These are phyloP conservation scores for Carcinoscorpius rotundicauda DNA, from an alignment of 1,140 invertebrate genomes.

Conservation along the genomic window DNA sequence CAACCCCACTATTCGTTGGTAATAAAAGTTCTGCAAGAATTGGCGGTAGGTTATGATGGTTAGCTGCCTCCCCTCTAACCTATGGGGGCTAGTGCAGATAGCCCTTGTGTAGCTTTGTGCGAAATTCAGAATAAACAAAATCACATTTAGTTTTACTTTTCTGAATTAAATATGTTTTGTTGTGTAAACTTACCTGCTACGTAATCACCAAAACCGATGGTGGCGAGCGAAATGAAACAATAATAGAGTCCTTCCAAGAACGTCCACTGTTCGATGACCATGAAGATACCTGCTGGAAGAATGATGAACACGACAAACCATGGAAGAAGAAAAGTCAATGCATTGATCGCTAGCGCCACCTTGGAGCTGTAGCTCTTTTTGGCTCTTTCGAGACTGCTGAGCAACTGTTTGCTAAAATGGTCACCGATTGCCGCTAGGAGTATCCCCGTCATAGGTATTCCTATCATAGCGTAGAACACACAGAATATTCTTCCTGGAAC, in stretches of 20 bases:
- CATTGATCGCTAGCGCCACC: constrained; percentile 9
- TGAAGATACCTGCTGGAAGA: constrained; percentile 74
- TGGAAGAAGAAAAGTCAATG: constrained; percentile 44
- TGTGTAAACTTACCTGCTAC: constrained; percentile 53
- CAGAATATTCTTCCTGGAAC: constrained; percentile 72
- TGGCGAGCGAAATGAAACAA: constrained; percentile 80
- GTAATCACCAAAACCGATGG: constrained; percentile 87
- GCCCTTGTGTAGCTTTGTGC: too few relatives aligned
- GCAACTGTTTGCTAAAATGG: constrained; percentile 25
- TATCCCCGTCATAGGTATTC: constrained; percentile 56
- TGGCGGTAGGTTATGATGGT: too few relatives aligned
- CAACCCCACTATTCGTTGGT: too few relatives aligned
- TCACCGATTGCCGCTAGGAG: constrained; percentile 26
- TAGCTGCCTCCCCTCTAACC: too few relatives aligned
- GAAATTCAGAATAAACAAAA: too few relatives aligned
- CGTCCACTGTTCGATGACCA: constrained; percentile 73
- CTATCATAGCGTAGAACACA: constrained; percentile 65
- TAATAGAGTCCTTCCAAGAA: constrained; percentile 85
- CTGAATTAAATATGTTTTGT: not conserved
- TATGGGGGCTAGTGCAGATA: too few relatives aligned
- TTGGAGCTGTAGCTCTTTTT: constrained; percentile 8
- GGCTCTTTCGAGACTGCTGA: constrained; percentile 16
- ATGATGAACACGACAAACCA: constrained; percentile 85
- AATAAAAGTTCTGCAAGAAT: too few relatives aligned
- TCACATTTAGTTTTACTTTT: too few relatives aligned